Evolutionary conservation across 2,888 invertebrate species (phyloP).

Genomic region (Leptopilina myrica): DNA sequence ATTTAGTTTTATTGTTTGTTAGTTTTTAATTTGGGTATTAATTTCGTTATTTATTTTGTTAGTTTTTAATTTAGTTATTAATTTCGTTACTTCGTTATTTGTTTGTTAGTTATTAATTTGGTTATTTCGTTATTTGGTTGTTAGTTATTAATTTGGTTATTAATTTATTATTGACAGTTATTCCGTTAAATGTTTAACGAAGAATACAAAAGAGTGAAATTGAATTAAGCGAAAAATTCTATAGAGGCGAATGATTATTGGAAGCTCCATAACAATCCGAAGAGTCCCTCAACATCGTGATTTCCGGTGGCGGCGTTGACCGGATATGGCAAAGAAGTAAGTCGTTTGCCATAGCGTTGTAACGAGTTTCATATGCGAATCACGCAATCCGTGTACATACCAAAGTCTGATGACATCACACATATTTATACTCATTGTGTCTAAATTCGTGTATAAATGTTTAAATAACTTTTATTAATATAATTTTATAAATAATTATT

Average conservation of each 20-base stretch:
- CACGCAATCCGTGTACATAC: constrained; percentile 71
- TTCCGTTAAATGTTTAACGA: too few relatives aligned
- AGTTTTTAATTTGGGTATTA: too few relatives aligned
- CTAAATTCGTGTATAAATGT: constrained; percentile 43
- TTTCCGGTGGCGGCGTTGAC: constrained; percentile 66
- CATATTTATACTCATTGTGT: constrained; percentile 53
- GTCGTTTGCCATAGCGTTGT: constrained; percentile 54
- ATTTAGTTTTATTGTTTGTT: too few relatives aligned
- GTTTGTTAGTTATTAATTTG: too few relatives aligned
- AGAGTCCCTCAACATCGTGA: constrained; percentile 60
- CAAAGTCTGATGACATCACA: constrained; percentile 66
- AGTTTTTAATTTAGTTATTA: too few relatives aligned
- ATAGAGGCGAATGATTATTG: not conserved
- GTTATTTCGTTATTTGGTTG: too few relatives aligned
- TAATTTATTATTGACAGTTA: too few relatives aligned
- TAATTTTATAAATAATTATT: not conserved
- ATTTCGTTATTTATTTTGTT: too few relatives aligned
- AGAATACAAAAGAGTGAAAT: not conserved
- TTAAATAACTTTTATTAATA: not conserved
- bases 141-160: too few relatives aligned
- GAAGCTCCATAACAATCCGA: constrained; percentile 32
- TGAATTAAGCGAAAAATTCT: not conserved
- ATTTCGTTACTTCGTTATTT: too few relatives aligned
- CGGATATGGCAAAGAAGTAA: constrained; percentile 71
- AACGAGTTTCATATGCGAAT: constrained; percentile 65